Evolutionary conservation across 2,888 invertebrate genomes (phyloP).

Genomic region (Gerosis bhagava): DNA sequence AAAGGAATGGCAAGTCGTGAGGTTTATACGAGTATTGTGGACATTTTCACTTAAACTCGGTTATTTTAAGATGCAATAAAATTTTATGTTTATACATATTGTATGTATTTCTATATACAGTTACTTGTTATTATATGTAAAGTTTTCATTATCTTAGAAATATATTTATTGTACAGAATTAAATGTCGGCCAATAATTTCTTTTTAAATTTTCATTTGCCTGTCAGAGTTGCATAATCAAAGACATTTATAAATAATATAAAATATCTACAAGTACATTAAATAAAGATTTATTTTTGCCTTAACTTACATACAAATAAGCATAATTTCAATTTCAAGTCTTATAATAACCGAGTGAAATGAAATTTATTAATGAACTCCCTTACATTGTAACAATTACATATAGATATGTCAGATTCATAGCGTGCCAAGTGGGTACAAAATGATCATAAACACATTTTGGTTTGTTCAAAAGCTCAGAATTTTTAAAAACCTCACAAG

Average conservation of each 20-base stretch:
- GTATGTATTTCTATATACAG: neutral
- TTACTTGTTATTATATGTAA: no score
- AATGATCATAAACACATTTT: slow-evolving; percentile 11
- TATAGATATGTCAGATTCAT: slow-evolving; percentile 23
- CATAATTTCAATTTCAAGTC: neutral
- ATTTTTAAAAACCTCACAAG: slow-evolving; percentile 9
- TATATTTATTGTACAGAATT: no score
- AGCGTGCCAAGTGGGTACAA: slow-evolving; percentile 19
- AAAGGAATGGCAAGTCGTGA: slow-evolving; percentile 54
- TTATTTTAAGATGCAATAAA: neutral
- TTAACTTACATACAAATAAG: neutral
- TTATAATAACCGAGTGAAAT: slow-evolving; percentile 12
- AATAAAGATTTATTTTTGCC: no score
- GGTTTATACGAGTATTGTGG: slow-evolving; percentile 30
- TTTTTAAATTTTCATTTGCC: no score
- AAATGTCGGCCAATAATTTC: no score
- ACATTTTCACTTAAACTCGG: slow-evolving; percentile 2
- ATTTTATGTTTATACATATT: neutral
- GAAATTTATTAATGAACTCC: neutral
- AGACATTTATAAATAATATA: no score
- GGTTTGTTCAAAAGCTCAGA: slow-evolving; percentile 16
- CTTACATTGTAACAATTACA: neutral
- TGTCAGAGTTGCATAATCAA: no score
- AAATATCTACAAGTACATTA: no score
- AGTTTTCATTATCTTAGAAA: no score